Percentiles rank a stretch among this genome's conserved stretches.
Conservation (phyloP, 2,797 vertebrate species). For the Paratrypauchen microcephalus region DNA sequence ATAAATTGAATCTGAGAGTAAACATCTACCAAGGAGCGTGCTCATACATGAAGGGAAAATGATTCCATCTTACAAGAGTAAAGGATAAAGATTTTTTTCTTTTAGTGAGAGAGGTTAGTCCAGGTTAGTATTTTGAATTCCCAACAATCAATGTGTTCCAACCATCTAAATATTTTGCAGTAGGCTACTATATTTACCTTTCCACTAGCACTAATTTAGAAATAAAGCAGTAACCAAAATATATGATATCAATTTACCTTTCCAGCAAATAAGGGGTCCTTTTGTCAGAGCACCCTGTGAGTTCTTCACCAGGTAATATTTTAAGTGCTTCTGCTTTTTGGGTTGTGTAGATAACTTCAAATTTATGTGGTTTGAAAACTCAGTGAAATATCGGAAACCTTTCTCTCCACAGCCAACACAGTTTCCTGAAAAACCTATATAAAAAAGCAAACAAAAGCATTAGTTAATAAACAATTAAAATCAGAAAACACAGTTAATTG, state of each 20-base stretch:
- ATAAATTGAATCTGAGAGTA: too few species aligned
- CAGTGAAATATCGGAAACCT: conserved; percentile 98
- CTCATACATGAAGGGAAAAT: too few species aligned
- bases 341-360: conserved; percentile 98
- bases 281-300: conserved; percentile 94
- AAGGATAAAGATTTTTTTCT: too few species aligned
- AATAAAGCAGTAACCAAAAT: neutral
- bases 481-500: neutral
- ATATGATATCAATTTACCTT: conserved; percentile 78
- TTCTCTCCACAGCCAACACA: conserved; percentile 98
- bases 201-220: neutral
- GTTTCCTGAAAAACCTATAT: conserved; percentile 95
- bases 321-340: conserved; percentile 99
- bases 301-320: conserved; percentile 97
- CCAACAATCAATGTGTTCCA: too few species aligned
- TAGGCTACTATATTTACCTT: too few species aligned
- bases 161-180: too few species aligned
- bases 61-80: too few species aligned
- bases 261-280: conserved; percentile 97
- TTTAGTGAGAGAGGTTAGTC: too few species aligned
- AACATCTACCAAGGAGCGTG: too few species aligned
- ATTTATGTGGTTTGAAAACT: conserved; percentile 99
- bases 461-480: conserved; percentile 7
- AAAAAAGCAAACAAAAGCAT: conserved; percentile 12
- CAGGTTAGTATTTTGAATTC: too few species aligned